Percentiles rank a stretch among this genome's conserved stretches.
Conservation (phyloP, 64 coral and sea anemone species). For the Anthopleura sola region DNA sequence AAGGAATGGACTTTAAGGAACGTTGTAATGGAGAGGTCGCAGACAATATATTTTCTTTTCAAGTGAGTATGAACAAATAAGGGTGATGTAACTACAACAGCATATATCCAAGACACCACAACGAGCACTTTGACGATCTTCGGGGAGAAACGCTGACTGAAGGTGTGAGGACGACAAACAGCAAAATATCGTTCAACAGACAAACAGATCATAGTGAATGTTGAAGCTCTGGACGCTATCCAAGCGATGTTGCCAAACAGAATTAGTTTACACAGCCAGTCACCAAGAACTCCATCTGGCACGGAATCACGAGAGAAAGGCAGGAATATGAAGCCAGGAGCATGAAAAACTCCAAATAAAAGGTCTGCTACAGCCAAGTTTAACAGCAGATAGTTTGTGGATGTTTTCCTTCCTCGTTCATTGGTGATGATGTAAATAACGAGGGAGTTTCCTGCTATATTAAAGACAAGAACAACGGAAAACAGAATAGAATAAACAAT, state of each 20-base stretch:
- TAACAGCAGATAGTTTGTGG: constrained; percentile 7
- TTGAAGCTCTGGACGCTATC: neutral
- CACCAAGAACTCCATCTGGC: constrained; percentile 1
- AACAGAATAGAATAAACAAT: neutral
- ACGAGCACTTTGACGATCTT: no score
- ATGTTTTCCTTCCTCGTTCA: neutral
- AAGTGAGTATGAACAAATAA: no score
- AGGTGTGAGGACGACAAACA: no score
- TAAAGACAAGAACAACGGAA: constrained; percentile 1
- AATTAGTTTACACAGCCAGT: neutral
- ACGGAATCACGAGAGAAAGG: neutral
- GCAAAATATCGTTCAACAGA: no score
- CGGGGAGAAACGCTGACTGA: no score
- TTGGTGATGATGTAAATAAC: constrained; percentile 15
- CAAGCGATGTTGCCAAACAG: neutral
- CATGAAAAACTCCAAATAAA: neutral
- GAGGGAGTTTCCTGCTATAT: constrained; percentile 7
- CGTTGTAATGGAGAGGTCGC: no score
- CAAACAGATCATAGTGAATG: neutral
- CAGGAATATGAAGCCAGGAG: neutral
- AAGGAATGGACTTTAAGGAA: no score
- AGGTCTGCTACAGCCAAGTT: neutral
- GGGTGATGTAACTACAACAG: no score
- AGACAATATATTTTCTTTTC: no score
- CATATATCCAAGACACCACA: no score